Conservation (phyloP, 37 sponge, comb jelly and placozoan species). For the Spongia lamella region DNA sequence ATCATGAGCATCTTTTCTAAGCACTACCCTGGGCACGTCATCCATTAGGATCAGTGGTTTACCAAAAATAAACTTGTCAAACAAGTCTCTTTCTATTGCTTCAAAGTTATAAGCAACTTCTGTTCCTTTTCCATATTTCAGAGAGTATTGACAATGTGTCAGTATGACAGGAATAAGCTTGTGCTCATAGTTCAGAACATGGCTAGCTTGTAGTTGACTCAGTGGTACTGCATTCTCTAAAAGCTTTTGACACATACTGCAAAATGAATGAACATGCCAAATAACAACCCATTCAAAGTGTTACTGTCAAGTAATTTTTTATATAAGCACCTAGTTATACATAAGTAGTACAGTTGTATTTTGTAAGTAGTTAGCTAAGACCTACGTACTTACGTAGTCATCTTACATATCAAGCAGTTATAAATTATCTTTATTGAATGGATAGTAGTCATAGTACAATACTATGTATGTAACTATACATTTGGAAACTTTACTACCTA, state of each 20-base stretch:
- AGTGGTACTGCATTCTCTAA: constrained; percentile 49
- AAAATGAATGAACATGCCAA: too few species aligned
- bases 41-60: constrained; percentile 55
- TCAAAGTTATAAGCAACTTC: constrained; percentile 64
- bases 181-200: constrained; percentile 67
- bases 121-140: constrained; percentile 63
- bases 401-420: too few species aligned
- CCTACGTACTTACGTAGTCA: too few species aligned
- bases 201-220: constrained; percentile 53
- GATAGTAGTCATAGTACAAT: too few species aligned
- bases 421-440: too few species aligned
- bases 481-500: too few species aligned
- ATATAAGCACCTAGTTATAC: too few species aligned
- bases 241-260: background rate
- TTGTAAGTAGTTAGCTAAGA: too few species aligned
- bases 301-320: too few species aligned
- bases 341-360: too few species aligned
- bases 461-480: too few species aligned
- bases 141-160: constrained; percentile 82
- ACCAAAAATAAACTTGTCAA: constrained; percentile 73
- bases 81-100: constrained; percentile 79
- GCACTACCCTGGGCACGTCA: constrained; percentile 59
- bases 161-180: constrained; percentile 69
- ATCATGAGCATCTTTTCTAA: constrained; percentile 48
- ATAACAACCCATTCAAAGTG: too few species aligned